Evolutionary conservation across 2,113 vertebrate species (phyloP), one percentile per base, ranked within the genome.

Genomic region (Nerophis lumbriciformis): DNA sequence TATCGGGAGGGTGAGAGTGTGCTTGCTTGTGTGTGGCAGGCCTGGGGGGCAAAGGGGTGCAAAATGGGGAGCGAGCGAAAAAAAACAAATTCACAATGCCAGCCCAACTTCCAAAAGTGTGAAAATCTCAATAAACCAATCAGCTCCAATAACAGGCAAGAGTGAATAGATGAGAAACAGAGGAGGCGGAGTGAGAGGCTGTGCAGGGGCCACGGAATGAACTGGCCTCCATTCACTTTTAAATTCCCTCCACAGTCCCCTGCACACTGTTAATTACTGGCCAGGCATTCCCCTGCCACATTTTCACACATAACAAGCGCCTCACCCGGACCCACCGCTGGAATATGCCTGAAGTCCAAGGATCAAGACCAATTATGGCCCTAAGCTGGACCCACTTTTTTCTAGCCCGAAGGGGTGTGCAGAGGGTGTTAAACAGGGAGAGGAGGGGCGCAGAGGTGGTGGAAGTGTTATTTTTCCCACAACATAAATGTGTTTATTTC

Each of bases 61-160:
- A 58, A 78, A 82, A 76, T 6, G 56, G 73, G 75, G 68, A 65
- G 73, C 59, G 53, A 69, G 76, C 42, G 7, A 79, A 86, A 87
- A 79, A 86, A 87, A 87, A 88, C 83, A 83, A 86, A 88, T 81
- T 88, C 83, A 86, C 88, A 88, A 88, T 84, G 83, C 85, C 77
- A 90, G 79, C 88, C 83, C 87, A 87, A 91, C 90, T 91, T 93
- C 90, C 86, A 91, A 92, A 88, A 94, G 93, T 94, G 94, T 91
- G 94, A 95, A 95, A 95, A 93, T 93, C 94, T 92, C 93, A 93
- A 94, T 94, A 94, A 96, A 95, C 92, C 93, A 92, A 95, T 98
- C 95, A 96, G 92, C 92, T 95, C 91, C 91, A 93, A 95, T 94
- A 94, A 95, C 92, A 89, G 91, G 66, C 58, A 86, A 89, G 92